Percentiles rank a stretch among this genome's conserved stretches.
Conservation (phyloP, 2,888 invertebrate genomes). For the Lagria hirta region DNA sequence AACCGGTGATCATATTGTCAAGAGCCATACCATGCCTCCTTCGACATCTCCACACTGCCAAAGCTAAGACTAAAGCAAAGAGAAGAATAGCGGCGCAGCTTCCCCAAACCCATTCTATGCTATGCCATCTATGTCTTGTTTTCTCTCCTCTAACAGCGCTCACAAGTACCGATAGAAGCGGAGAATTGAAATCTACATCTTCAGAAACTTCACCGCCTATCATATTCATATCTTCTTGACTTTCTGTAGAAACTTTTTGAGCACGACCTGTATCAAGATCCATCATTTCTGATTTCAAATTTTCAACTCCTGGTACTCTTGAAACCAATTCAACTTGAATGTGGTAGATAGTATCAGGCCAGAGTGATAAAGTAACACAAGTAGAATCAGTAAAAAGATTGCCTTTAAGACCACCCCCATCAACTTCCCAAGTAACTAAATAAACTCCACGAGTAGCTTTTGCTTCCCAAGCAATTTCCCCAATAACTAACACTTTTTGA, state of each 20-base stretch:
- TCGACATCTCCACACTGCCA: slow-evolving; percentile 61
- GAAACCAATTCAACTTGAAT: slow-evolving; percentile 74
- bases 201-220: slow-evolving; percentile 54
- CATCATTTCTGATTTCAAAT: slow-evolving; percentile 66
- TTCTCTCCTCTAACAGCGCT: slow-evolving; percentile 65
- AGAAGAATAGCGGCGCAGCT: slow-evolving; percentile 59
- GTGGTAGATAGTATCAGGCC: slow-evolving; percentile 80
- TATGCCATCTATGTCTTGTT: slow-evolving; percentile 58
- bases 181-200: slow-evolving; percentile 55
- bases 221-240: slow-evolving; percentile 62
- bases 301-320: slow-evolving; percentile 62
- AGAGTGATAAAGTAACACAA: slow-evolving; percentile 74
- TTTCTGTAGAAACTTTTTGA: slow-evolving; percentile 65
- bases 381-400: slow-evolving; percentile 80
- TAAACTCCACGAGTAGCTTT: slow-evolving; percentile 68
- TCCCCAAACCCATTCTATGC: slow-evolving; percentile 62
- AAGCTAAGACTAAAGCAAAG: slow-evolving; percentile 57
- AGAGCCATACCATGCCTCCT: slow-evolving; percentile 58
- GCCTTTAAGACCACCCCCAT: slow-evolving; percentile 78
- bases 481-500: slow-evolving; percentile 70
- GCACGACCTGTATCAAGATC: slow-evolving; percentile 66
- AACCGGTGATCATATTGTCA: slow-evolving; percentile 62
- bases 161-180: slow-evolving; percentile 63
- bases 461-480: slow-evolving; percentile 73
- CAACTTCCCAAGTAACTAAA: slow-evolving; percentile 82